A percentile compares a stretch with the other conserved stretches of the same genome.
Conservation (phyloP, 1,140 invertebrate species). For the Orchestia grillus region DNA sequence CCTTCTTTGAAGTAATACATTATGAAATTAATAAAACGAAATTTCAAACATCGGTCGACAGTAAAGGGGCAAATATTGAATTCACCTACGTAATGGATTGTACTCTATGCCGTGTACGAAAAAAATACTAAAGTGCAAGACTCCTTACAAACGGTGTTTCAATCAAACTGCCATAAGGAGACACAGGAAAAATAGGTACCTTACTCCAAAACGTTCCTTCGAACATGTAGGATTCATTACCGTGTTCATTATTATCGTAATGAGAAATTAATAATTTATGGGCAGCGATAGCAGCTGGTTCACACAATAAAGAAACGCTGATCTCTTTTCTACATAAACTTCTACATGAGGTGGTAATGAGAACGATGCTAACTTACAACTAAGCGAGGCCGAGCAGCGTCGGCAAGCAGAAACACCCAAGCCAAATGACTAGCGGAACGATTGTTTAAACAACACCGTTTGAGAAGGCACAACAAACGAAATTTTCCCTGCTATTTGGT, state of each 20-base stretch:
- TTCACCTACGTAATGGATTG: background rate
- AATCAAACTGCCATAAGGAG: background rate
- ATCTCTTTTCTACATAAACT: background rate
- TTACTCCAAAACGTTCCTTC: background rate
- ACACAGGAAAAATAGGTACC: background rate
- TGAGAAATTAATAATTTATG: background rate
- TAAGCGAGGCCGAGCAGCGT: background rate
- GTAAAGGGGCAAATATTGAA: background rate
- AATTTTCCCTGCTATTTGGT: constrained; percentile 1
- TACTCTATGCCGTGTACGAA: background rate
- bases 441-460: constrained; percentile 4
- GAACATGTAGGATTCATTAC: background rate
- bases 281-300: background rate
- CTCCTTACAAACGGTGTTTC: background rate
- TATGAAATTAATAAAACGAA: background rate
- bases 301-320: background rate
- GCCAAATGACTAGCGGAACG: constrained; percentile 28
- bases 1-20: background rate
- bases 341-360: background rate
- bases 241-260: background rate
- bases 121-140: background rate
- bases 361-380: background rate
- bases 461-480: background rate
- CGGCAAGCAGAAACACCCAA: background rate
- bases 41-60: background rate